Base-by-base conservation (phyloP, 2,113 vertebrate genomes). In the Chloroceryle aenea region DNA sequence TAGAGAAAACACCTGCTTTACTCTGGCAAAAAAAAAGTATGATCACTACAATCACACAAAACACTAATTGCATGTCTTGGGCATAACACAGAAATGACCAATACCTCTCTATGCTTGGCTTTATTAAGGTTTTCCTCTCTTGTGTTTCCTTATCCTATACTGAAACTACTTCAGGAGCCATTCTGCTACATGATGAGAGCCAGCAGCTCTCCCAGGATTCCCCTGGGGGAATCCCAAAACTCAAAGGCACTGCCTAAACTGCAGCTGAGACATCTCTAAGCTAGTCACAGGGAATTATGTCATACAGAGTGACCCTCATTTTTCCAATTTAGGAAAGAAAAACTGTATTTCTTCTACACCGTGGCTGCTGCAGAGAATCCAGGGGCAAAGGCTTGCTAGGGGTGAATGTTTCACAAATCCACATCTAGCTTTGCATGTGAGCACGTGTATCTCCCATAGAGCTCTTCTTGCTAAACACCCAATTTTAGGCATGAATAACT, bases 291-390 rank as follows among this genome's bases (percentile, higher is more conserved):
- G 64, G 85, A 85, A 87, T 3, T 32, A 78, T 75, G 77, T 74
- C 61, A 63, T 56, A 72, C 7, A 85, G 71, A 67, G 91, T 61
- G 58, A 85, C 53, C 91, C 48, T 88, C 10, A 10, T 72, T 93
- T 72, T 93, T 87, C 82, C 85, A 79, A 30, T 78, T 87, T 78
- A 89, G 81, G 87, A 78, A 75, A 85, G 47, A 50, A 78, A 94
- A 85, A 89, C 7, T 9, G 4, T 50, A 38, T 56, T 79, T 62
- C 74, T 90, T 95, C 53, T 61, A 47, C 47, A 56, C 58, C 93
- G 87, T 20, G 34, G 47, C 74, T 87, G 81, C 74, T 59, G 43
- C 38, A 75, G 58, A 72, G 43, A 89, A 71, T 47, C 47, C 40
- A 87, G 0, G 4, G 29, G 59, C 59, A 89, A 72, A 90, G 26